A percentile compares a stretch with the other conserved stretches of the same genome.
Conservation (phyloP, 2,888 invertebrate species). For the Podabrus alpinus region DNA sequence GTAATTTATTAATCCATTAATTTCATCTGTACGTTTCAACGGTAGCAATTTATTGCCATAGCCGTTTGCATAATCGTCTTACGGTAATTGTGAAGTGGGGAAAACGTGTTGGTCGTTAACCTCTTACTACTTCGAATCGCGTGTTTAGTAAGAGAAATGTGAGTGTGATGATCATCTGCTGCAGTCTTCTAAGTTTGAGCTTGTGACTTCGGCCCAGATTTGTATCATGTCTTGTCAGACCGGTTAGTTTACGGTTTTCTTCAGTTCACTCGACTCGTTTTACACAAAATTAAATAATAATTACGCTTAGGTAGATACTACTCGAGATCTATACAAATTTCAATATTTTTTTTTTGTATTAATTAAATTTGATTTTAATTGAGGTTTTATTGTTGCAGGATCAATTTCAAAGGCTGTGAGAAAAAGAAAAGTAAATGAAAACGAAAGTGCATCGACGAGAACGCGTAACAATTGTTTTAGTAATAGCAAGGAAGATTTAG, state of each 20-base stretch:
- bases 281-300: not conserved
- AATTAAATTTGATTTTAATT: constrained; percentile 14
- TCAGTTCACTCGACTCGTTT: constrained; percentile 5
- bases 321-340: not conserved
- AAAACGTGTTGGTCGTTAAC: constrained; percentile 37
- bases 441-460: constrained; percentile 42
- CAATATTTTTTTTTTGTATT: constrained; percentile 1
- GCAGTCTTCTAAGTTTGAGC: constrained; percentile 36
- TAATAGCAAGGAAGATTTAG: constrained; percentile 52
- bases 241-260: constrained; percentile 32
- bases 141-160: constrained; percentile 39
- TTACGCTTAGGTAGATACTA: not conserved
- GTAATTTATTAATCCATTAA: constrained; percentile 1
- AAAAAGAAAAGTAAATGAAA: constrained; percentile 51
- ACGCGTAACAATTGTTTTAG: constrained; percentile 35
- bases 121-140: constrained; percentile 35
- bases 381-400: constrained; percentile 40
- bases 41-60: constrained; percentile 27
- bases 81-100: constrained; percentile 32
- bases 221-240: constrained; percentile 28
- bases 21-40: constrained; percentile 14
- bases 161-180: constrained; percentile 34
- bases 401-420: constrained; percentile 39
- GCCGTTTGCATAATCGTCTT: constrained; percentile 36
- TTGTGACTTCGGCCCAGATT: constrained; percentile 44